Evolutionary conservation across 2,888 invertebrate species (phyloP).

Genomic region (Drosophila fulvimacula): DNA sequence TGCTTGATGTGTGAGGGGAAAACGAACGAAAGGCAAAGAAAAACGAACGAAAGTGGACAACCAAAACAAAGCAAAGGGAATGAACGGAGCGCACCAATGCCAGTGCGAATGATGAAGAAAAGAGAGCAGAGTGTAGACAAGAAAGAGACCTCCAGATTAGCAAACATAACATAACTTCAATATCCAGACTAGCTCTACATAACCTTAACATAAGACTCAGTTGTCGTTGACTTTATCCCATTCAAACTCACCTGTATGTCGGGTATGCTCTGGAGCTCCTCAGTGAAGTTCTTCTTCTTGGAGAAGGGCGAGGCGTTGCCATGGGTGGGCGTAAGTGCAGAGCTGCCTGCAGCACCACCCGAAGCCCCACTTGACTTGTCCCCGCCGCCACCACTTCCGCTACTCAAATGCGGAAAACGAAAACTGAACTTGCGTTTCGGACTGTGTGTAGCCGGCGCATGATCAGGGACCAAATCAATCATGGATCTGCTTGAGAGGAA

Average conservation of each 20-base stretch:
- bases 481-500: slow-evolving; percentile 85
- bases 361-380: slow-evolving; percentile 70
- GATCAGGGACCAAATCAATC: slow-evolving; percentile 87
- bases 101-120: slow-evolving; percentile 40
- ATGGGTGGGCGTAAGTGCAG: slow-evolving; percentile 64
- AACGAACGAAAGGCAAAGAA: slow-evolving; percentile 51
- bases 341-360: slow-evolving; percentile 46
- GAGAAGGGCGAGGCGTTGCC: slow-evolving; percentile 84
- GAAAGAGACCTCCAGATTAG: slow-evolving; percentile 59
- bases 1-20: slow-evolving; percentile 67
- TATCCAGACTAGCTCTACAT: slow-evolving; percentile 16
- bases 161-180: slow-evolving; percentile 20
- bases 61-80: slow-evolving; percentile 52
- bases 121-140: slow-evolving; percentile 58
- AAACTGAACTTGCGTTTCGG: slow-evolving; percentile 92
- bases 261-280: slow-evolving; percentile 93
- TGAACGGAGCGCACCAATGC: slow-evolving; percentile 44
- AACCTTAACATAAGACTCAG: neutral
- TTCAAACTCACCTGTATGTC: slow-evolving; percentile 91
- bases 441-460: slow-evolving; percentile 87
- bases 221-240: neutral
- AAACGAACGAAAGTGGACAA: slow-evolving; percentile 40
- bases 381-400: slow-evolving; percentile 71
- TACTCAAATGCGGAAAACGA: slow-evolving; percentile 87
- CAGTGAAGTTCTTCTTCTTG: slow-evolving; percentile 92